Evolutionary conservation across 2,113 vertebrate species (phyloP).

Genomic region (Sylvia atricapilla): DNA sequence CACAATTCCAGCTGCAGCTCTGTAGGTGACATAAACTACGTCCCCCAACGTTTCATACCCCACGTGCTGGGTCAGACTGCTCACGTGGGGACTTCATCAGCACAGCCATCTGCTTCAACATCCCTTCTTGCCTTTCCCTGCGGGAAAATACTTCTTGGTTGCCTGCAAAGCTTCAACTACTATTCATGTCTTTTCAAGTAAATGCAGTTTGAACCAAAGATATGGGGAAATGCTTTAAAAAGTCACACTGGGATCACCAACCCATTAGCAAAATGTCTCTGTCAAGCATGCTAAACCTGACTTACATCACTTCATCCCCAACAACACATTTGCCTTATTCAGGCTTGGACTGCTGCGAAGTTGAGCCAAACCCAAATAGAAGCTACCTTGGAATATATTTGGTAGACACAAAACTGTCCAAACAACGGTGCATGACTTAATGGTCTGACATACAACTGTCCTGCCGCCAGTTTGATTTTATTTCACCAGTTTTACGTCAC

Average conservation of each 20-base stretch:
- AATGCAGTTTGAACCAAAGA: background rate
- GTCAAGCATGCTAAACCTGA: background rate
- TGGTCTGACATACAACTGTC: background rate
- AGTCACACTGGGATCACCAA: background rate
- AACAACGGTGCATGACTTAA: background rate
- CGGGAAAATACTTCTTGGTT: background rate
- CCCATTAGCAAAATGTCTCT: background rate
- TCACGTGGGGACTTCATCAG: background rate
- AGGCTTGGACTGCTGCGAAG: background rate
- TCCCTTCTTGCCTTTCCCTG: background rate
- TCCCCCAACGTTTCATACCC: background rate
- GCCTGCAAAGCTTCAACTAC: background rate
- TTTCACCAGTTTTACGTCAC: constrained; percentile 4
- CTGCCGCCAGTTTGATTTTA: background rate
- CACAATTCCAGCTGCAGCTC: background rate
- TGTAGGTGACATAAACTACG: background rate
- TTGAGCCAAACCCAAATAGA: background rate
- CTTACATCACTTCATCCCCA: background rate
- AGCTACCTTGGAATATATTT: background rate
- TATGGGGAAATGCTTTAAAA: background rate
- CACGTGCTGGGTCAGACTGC: background rate
- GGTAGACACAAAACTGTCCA: background rate
- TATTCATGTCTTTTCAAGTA: background rate
- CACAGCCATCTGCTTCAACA: background rate
- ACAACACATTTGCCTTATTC: background rate